phyloP scores from a whole-genome alignment of 2,797 vertebrate species.

The Periparus ater region DNA sequence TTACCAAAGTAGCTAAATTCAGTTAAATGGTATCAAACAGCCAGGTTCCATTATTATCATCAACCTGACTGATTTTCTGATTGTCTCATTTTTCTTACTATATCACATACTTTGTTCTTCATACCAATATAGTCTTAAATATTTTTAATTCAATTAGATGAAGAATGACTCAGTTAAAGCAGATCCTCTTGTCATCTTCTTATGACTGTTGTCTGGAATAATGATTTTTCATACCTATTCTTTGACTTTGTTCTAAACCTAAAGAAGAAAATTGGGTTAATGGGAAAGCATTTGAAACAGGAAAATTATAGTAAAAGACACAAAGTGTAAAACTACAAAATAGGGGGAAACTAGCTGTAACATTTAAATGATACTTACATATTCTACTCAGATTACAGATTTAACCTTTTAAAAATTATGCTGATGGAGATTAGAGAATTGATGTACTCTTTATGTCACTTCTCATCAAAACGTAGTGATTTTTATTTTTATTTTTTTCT shows the following conservation, averaged over 20 bases:
- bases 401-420: not conserved
- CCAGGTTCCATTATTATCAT: not conserved
- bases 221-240: not conserved
- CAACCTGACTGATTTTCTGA: not conserved
- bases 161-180: not conserved
- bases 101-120: not conserved
- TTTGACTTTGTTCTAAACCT: not conserved
- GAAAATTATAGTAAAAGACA: not conserved
- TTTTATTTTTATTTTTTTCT: not conserved
- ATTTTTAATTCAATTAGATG: not conserved
- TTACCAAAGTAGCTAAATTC: not conserved
- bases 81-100: not conserved
- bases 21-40: not conserved
- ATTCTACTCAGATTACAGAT: not conserved
- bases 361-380: not conserved
- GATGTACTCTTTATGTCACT: not conserved
- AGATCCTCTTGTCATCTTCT: not conserved
- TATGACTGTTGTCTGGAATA: not conserved
- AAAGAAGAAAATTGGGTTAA: not conserved
- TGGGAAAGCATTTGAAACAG: not conserved
- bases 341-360: not conserved
- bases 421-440: not conserved
- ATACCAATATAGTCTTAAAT: rapidly evolving
- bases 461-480: not conserved
- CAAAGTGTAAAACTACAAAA: not conserved